Base-by-base conservation (phyloP, 2,113 vertebrate species). In the Pterophyllum scalare region DNA sequence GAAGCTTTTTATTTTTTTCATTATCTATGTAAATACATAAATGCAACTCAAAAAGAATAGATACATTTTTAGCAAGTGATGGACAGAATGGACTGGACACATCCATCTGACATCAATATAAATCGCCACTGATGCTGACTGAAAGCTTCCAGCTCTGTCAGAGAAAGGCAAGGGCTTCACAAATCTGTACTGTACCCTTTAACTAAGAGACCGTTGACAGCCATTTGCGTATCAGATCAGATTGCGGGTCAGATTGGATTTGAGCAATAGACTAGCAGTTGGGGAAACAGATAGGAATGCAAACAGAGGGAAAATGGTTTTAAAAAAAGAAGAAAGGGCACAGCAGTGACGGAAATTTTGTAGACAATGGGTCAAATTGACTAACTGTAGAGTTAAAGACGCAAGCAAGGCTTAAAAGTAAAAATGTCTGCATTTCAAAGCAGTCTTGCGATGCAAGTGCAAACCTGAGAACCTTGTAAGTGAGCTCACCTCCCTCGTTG, bases 371-470 rank as follows among this genome's bases (percentile, higher is more conserved):
- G 46, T 72, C 6, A 33, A 33, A 72, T 72, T 6, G 10, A 72
- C 4, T 28, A 72, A n/a, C 67, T 54, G 26, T 54, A 14, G 49
- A 31, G 11, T 31, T 72, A 19, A 52, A 49, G 46, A 20, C 49
- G 31, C 52, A 31, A 26, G 46, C 28, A 52, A n/a, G n/a, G 67
- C 49, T 54, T 72, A 72, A 72, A n/a, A 54, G 26, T 54, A 52
- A 56, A 60, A 64, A 60, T 24, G 19, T 57, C 13, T 4, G 12
- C 49, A 15, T 77, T 87, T 65, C 58, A 74, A 82, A 80, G 33
- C 24, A 49, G 20, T 54, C 33, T 7, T 26, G 3, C 10, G 13
- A 79, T 20, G 62, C 22, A 59, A 52, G 70, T 79, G 40, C 33
- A 33, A 65, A 79, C 22, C 33, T 35, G 10, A 61, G 31, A 84